Evolutionary conservation across 2,797 vertebrate species (phyloP).

Genomic region (Rousettus madagascariensis): DNA sequence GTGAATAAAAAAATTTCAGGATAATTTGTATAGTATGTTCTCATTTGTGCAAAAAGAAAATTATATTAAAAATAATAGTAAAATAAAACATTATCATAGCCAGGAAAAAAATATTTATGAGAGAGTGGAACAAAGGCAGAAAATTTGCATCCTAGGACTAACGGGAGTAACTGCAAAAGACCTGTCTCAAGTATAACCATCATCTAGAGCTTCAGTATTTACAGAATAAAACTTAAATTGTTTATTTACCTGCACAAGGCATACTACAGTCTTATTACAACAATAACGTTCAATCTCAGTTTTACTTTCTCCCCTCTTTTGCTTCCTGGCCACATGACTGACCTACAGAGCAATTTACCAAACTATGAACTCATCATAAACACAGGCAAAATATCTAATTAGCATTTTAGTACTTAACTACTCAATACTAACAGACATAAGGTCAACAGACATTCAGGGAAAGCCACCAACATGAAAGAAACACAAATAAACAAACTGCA

Average conservation of each 20-base stretch:
- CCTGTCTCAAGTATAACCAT: neutral
- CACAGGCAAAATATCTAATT: neutral
- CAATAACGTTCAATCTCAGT: neutral
- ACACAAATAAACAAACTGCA: neutral
- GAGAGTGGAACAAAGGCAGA: neutral
- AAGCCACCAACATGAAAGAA: neutral
- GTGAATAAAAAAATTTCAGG: neutral
- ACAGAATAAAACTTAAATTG: neutral
- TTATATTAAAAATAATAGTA: neutral
- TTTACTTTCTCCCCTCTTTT: neutral
- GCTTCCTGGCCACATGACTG: neutral
- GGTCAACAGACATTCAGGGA: neutral
- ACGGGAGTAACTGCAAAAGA: neutral
- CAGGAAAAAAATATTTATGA: neutral
- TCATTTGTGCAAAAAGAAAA: neutral
- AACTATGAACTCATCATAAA: neutral
- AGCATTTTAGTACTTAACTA: neutral
- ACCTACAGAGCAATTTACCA: neutral
- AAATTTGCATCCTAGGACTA: neutral
- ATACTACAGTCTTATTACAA: neutral
- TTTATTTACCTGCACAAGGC: neutral
- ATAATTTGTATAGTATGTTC: neutral
- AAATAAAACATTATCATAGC: neutral
- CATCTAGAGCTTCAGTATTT: neutral
- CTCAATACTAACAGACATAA: neutral